Evolutionary conservation across 2,797 vertebrate species (phyloP), one percentile per base, ranked within the genome.

Genomic region (Halcyon badia): DNA sequence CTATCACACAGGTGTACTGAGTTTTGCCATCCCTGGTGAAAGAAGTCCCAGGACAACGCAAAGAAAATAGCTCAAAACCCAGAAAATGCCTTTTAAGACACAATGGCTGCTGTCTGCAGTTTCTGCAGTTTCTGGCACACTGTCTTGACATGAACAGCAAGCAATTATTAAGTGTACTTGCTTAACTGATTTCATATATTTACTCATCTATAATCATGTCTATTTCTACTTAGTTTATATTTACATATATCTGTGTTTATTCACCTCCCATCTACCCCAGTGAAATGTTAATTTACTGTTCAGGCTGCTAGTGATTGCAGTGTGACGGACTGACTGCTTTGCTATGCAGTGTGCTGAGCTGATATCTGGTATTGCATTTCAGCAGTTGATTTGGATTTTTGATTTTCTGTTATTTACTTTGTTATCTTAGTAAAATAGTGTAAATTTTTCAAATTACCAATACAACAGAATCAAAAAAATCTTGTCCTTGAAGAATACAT

Each of bases 161-260:
- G 78, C 31, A 95, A 84, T 96, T 91, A 96, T 84, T 91, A 97
- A 84, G 56, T 68, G 65, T 82, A 90, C 85, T 90, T 96, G 87
- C 93, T 92, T 96, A 96, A 97, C 84, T 95, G 96, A 97, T 97
- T 96, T 90, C 94, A 92, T 71, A 41, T 93, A 94, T 96, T 97
- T 96, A 95, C 91, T 97, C 91, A 93, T 92, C 93, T 92, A 92
- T 87, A 97, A 96, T 95, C 90, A 97, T 26, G 79, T 80, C 94
- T 95, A 92, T 95, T 96, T 90, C 94, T 94, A 91, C 70, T 95
- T 90, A 89, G 90, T 92, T 97, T 96, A 62, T 95, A 97, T 96
- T 97, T 96, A 97, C 93, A 94, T 89, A 93, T 93, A 91, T 94
- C 86, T 90, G 57, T 94, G 92, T 96, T 97, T 96, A 96, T 93